Evolutionary conservation across 2,797 vertebrate genomes (phyloP).

Genomic region (Bradypodion pumilum): DNA sequence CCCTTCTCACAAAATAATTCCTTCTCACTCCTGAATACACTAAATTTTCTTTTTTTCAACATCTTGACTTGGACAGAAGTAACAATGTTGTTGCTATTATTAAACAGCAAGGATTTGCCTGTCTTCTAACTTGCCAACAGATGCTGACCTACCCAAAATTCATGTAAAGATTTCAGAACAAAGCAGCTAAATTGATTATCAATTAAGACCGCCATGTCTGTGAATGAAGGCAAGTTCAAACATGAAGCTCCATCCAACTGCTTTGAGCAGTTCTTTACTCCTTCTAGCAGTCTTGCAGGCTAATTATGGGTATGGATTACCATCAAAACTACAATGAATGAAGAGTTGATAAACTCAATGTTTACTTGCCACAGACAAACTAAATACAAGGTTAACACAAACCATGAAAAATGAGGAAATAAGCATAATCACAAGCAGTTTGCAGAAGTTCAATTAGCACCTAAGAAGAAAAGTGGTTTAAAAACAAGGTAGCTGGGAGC

Average conservation of each 20-base stretch:
- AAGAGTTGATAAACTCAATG: background rate
- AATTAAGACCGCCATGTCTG: background rate
- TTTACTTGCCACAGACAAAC: background rate
- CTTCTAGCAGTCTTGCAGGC: background rate
- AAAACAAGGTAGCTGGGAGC: constrained; percentile 11
- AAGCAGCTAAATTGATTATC: background rate
- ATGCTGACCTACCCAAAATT: background rate
- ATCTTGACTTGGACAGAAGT: background rate
- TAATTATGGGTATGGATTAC: background rate
- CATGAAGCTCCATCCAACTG: background rate
- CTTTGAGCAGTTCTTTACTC: background rate
- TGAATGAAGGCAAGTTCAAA: background rate
- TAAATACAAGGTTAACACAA: background rate
- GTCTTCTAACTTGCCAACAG: background rate
- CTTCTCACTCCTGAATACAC: background rate
- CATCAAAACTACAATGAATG: background rate
- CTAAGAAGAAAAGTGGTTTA: background rate
- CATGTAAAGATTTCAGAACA: background rate
- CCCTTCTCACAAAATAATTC: background rate
- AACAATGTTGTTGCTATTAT: background rate
- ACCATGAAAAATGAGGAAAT: background rate
- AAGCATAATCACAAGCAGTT: background rate
- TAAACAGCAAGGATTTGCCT: background rate
- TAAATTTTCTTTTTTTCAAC: background rate
- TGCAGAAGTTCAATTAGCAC: background rate